Evolutionary conservation across 2,113 vertebrate genomes (phyloP).

Genomic region (Eudyptes chrysolophus): DNA sequence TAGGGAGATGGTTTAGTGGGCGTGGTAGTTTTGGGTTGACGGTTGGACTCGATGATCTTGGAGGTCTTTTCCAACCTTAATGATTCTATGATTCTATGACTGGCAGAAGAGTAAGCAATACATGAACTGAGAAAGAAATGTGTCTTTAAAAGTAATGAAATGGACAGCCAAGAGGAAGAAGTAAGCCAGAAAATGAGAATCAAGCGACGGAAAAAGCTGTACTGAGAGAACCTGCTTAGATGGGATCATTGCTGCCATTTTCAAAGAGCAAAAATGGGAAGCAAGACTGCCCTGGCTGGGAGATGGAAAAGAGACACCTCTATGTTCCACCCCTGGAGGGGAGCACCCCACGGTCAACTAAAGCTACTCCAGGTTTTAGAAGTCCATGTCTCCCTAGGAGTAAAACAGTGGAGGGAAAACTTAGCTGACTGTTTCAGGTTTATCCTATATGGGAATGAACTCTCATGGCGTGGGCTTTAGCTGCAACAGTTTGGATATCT

Average conservation of each 20-base stretch:
- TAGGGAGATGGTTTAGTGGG: too few species aligned
- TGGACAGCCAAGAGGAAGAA: background rate
- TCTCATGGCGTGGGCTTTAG: background rate
- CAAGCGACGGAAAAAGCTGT: background rate
- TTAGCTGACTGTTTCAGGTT: background rate
- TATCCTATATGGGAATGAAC: background rate
- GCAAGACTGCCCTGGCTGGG: accelerated
- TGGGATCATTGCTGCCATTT: background rate
- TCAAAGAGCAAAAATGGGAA: background rate
- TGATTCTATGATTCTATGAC: background rate
- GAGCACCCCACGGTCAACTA: background rate
- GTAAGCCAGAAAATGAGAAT: background rate
- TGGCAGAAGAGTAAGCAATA: background rate
- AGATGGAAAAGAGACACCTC: background rate
- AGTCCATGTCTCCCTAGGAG: background rate
- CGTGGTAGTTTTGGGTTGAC: too few species aligned
- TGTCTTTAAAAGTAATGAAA: background rate
- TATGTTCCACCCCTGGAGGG: background rate
- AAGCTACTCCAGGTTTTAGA: background rate
- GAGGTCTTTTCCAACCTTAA: too few species aligned
- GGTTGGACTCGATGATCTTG: too few species aligned
- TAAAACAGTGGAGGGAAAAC: background rate
- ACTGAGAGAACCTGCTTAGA: background rate
- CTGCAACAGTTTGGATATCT: background rate
- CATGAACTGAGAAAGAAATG: background rate